Base-by-base conservation (phyloP, 2,113 vertebrate species). In the Anseranas semipalmata region DNA sequence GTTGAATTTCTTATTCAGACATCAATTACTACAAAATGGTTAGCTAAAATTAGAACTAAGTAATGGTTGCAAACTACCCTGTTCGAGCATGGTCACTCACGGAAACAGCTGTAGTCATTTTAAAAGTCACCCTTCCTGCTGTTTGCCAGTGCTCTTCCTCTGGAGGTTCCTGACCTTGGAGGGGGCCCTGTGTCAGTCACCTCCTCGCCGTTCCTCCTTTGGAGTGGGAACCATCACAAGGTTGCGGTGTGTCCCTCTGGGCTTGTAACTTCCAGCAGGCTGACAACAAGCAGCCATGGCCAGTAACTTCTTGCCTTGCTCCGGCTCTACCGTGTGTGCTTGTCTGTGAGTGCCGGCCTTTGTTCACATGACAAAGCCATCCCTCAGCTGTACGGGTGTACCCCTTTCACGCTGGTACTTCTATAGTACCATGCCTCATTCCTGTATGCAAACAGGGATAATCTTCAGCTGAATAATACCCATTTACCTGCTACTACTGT, bases 291-390 rank as follows among this genome's bases (percentile, higher is more conserved):
- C 48, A 41, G 50, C 33, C 41, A 30, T 21, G 39, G 66, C 46
- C 72, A 43, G 9, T 25, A 71, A 22, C 0, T 0, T 27, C 68
- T 53, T 55, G 43, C 2, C 0, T 39, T 39, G 41, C 9, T 84
- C 46, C 63, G 0, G 0, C 56, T 32, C 52, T 33, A 2, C 15
- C 0, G 0, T 0, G 0, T n/a, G 52, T 5, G 7, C 43, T 52
- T 46, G 39, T 19, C 55, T 45, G 18, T 2, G n/a, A 52, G 25
- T 50, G 4, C 1, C 4, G 19, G 37, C 8, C 15, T 62, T 81
- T 56, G 20, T 28, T 62, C 13, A 5, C 7, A 0, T 2, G 30
- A 12, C 17, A 50, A 24, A 43, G 3, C 9, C 0, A 0, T 60
- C 35, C 79, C 67, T 43, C 28, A 43, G 53, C 48, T 30, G 15